Evolutionary conservation across 2,113 vertebrate species (phyloP), one percentile per base, ranked within the genome.

Genomic region (Hippoglossus stenolepis): DNA sequence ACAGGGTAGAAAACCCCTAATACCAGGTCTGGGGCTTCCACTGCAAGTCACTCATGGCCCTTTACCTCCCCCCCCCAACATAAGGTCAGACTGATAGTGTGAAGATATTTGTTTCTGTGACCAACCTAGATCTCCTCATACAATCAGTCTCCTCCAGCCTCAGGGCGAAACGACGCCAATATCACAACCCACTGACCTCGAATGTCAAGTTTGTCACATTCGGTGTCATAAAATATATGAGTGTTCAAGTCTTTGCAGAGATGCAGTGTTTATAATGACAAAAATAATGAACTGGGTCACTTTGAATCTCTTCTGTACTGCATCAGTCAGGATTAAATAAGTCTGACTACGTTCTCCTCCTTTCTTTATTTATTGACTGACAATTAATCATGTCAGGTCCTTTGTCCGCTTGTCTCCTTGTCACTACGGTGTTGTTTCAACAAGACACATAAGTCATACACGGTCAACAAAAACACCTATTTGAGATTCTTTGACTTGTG

Each of bases 401-500:
- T 69, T 43, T 59, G 57, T 73, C 28, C 15, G 23, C 17, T 21
- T 54, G 20, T 21, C 13, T 54, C 56, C 24, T 63, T 56, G 60
- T 63, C 51, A 0, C 47, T 31, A 17, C 51, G 53, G 11, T 57
- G 58, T 23, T 69, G 58, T 45, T 56, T 71, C 23, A 80, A 51
- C 47, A 8, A 66, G 20, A 47, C 62, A 65, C 15, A 26, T 77
- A 82, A 68, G 65, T 79, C 62, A 3, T 62, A 76, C 71, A 45
- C 28, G 28, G 9, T 51, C 20, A 9, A 40, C 61, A 73, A 62
- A 53, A 14, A 6, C 20, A 11, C 31, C 31, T 31, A 53, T 73
- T 56, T 86, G 72, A 71, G 70, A 87, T 84, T 83, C 83, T 80
- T 86, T 28, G 57, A 77, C 85, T 38, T 74, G 85, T 80, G 69